Evolutionary conservation across 64 coral and sea anemone genomes (phyloP).

Genomic region (Pachyseris speciosa): DNA sequence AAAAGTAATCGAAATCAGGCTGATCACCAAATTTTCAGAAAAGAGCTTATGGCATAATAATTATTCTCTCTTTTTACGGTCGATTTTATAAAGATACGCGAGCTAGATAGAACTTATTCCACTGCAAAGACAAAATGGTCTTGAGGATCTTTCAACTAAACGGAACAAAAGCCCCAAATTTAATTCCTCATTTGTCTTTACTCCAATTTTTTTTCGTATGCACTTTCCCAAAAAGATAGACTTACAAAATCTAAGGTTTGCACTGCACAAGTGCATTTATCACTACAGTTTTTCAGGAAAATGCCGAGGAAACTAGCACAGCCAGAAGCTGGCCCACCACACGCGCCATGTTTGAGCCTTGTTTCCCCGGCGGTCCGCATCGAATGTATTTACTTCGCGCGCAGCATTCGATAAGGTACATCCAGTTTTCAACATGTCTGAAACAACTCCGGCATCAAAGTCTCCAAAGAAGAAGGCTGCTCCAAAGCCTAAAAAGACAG

Average conservation of each 20-base stretch:
- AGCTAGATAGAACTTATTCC: neutral
- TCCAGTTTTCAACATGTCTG: neutral
- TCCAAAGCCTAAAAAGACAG: neutral
- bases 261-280: neutral
- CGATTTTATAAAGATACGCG: neutral
- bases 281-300: neutral
- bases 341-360: neutral
- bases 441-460: neutral
- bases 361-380: conserved; percentile 5
- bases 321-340: too few species aligned
- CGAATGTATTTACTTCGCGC: neutral
- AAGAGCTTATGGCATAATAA: neutral
- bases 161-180: neutral
- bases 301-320: neutral
- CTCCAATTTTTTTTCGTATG: neutral
- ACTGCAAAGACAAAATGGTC: neutral
- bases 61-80: neutral
- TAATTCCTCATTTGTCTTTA: neutral
- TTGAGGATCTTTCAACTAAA: neutral
- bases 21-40: neutral
- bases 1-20: neutral
- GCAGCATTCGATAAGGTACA: neutral
- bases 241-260: neutral
- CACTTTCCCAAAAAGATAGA: neutral
- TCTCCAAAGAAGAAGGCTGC: neutral